Conservation (phyloP, 2,888 invertebrate species). For the Microctonus hyperodae region DNA sequence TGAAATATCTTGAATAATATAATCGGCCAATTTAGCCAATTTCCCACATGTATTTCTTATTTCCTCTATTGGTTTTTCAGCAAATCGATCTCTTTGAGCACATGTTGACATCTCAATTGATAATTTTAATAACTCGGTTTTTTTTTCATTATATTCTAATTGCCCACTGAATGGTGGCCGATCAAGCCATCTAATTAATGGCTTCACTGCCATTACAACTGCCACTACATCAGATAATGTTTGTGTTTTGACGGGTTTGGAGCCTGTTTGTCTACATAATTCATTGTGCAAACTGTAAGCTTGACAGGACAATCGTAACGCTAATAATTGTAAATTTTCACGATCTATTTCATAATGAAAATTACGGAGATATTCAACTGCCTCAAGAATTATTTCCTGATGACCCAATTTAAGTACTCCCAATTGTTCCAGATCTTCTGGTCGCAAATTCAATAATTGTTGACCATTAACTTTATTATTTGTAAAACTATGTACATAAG, state of each 20-base stretch:
- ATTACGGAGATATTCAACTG: conserved; percentile 87
- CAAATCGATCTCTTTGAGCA: conserved; percentile 90
- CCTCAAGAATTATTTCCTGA: conserved; percentile 91
- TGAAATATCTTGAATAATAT: conserved; percentile 83
- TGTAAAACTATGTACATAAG: conserved; percentile 81
- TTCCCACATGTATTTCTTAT: conserved; percentile 77
- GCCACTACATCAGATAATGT: conserved; percentile 86
- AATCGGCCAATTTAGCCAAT: conserved; percentile 81
- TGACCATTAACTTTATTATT: conserved; percentile 84
- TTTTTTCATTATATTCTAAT: conserved; percentile 74
- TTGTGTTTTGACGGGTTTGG: conserved; percentile 76
- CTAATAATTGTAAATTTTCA: conserved; percentile 90
- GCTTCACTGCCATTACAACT: conserved; percentile 84
- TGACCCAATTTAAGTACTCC: conserved; percentile 89
- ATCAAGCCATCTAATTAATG: conserved; percentile 90
- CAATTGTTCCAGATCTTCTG: conserved; percentile 87
- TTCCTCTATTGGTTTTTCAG: conserved; percentile 83
- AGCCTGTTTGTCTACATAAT: conserved; percentile 67
- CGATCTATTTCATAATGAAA: conserved; percentile 91
- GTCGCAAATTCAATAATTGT: conserved; percentile 82
- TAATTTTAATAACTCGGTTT: conserved; percentile 76
- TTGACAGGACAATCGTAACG: conserved; percentile 82
- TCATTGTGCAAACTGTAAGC: conserved; percentile 81
- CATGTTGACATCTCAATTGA: conserved; percentile 88
- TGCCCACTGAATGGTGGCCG: conserved; percentile 71